Evolutionary conservation across 2,113 vertebrate genomes (phyloP).

Genomic region (Hoplias malabaricus): DNA sequence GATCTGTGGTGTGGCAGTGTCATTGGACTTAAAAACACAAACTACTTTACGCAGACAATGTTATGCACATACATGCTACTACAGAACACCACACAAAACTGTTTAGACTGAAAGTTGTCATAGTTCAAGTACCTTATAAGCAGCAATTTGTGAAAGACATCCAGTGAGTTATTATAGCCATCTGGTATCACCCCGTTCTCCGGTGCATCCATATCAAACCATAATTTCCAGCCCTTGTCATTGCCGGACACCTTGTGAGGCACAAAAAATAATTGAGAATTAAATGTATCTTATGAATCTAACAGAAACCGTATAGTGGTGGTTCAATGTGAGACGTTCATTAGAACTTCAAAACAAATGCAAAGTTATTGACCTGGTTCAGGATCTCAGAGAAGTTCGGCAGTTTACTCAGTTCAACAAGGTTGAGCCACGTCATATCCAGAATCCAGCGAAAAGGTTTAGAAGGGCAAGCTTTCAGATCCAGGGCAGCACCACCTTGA

Average conservation of each 20-base stretch:
- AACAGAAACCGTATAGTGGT: too few species aligned
- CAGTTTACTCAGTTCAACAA: conserved; percentile 86
- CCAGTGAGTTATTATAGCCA: conserved; percentile 78
- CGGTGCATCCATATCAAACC: conserved; percentile 85
- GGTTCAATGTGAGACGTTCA: too few species aligned
- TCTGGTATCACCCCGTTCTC: conserved; percentile 81
- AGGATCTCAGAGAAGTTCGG: conserved; percentile 80
- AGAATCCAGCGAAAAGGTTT: conserved; percentile 87
- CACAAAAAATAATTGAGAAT: not conserved
- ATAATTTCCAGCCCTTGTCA: conserved; percentile 85
- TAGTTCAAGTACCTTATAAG: conserved; percentile 72
- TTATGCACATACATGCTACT: not conserved
- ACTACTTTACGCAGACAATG: not conserved
- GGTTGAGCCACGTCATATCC: conserved; percentile 88
- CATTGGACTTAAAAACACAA: not conserved
- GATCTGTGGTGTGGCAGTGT: conserved; percentile 54
- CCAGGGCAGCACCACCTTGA: conserved; percentile 85
- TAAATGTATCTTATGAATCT: too few species aligned
- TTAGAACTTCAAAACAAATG: not conserved
- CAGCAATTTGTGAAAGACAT: conserved; percentile 81
- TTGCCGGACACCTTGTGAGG: conserved; percentile 59
- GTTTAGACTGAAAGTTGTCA: not conserved
- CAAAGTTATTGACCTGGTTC: conserved; percentile 69
- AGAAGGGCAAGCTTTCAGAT: conserved; percentile 82
- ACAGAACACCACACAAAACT: not conserved